A percentile compares a stretch with the other conserved stretches of the same genome.
phyloP scores from a whole-genome alignment of 2,113 vertebrate species.

The Psettodes erumei region DNA sequence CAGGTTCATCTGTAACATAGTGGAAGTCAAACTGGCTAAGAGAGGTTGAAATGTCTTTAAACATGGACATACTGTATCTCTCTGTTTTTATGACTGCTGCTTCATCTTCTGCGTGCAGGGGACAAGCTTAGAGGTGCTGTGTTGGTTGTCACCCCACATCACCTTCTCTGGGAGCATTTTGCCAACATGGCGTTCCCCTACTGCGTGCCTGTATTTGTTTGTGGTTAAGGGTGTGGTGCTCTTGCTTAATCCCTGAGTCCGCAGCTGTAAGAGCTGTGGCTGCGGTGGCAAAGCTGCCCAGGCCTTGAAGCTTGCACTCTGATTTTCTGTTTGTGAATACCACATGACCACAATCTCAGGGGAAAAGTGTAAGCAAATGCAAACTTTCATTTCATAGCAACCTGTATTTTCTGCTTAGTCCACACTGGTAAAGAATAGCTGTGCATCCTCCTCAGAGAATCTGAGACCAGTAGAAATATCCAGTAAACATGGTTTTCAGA shows the following conservation, averaged over 20 bases:
- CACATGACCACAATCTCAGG: slow-evolving; percentile 46
- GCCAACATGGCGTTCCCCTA: slow-evolving; percentile 54
- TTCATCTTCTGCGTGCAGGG: background rate
- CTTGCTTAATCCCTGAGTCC: slow-evolving; percentile 45
- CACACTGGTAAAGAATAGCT: slow-evolving; percentile 42
- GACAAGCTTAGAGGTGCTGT: background rate
- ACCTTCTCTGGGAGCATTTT: slow-evolving; percentile 22
- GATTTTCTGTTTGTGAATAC: slow-evolving; percentile 51
- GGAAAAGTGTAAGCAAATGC: slow-evolving; percentile 33
- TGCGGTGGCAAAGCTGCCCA: slow-evolving; percentile 42
- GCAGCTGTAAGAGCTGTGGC: slow-evolving; percentile 51
- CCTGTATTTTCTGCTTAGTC: slow-evolving; percentile 46
- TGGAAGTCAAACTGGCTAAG: background rate
- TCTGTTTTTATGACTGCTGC: background rate
- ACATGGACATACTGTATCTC: background rate
- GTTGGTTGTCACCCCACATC: slow-evolving; percentile 31
- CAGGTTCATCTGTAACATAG: slow-evolving; percentile 32
- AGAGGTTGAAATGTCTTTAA: slow-evolving; percentile 3
- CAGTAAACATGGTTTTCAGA: slow-evolving; percentile 36
- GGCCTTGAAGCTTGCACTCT: slow-evolving; percentile 35
- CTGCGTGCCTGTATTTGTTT: slow-evolving; percentile 52
- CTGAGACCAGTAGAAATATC: background rate
- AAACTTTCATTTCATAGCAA: slow-evolving; percentile 40
- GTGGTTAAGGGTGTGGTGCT: slow-evolving; percentile 61
- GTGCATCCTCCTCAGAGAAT: slow-evolving; percentile 23